phyloP scores from a whole-genome alignment of 2,113 vertebrate genomes.

The Oreochromis spilurus region DNA sequence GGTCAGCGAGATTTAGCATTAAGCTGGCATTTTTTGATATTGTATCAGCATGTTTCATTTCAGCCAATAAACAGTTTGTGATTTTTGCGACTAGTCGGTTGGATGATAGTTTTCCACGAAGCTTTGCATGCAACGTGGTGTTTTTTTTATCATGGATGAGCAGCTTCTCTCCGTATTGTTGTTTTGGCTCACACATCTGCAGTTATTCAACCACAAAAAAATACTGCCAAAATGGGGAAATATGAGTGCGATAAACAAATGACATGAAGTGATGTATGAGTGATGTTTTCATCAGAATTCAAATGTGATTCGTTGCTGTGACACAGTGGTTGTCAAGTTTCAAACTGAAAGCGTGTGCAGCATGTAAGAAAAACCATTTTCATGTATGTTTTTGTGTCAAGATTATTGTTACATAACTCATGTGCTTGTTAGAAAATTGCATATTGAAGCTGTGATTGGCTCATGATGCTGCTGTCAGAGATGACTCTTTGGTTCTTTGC shows the following conservation, averaged over 20 bases:
- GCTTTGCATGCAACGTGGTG: conserved; percentile 38
- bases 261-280: neutral
- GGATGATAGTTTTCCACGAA: neutral
- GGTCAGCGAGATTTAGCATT: neutral
- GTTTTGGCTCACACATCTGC: conserved; percentile 64
- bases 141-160: conserved; percentile 21
- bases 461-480: neutral
- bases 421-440: neutral
- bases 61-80: neutral
- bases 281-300: neutral
- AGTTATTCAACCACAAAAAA: conserved; percentile 54
- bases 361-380: neutral
- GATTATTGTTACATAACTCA: fast-evolving
- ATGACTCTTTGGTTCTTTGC: neutral
- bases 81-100: neutral
- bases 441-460: neutral
- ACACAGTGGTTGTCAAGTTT: neutral
- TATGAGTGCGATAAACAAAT: conserved; percentile 20
- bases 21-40: neutral
- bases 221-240: conserved; percentile 35
- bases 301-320: neutral
- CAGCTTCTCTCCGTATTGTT: conserved; percentile 30
- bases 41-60: neutral
- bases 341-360: neutral
- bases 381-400: neutral